Base-by-base conservation (phyloP, 2,797 vertebrate species). In the Taenioides sp. region DNA sequence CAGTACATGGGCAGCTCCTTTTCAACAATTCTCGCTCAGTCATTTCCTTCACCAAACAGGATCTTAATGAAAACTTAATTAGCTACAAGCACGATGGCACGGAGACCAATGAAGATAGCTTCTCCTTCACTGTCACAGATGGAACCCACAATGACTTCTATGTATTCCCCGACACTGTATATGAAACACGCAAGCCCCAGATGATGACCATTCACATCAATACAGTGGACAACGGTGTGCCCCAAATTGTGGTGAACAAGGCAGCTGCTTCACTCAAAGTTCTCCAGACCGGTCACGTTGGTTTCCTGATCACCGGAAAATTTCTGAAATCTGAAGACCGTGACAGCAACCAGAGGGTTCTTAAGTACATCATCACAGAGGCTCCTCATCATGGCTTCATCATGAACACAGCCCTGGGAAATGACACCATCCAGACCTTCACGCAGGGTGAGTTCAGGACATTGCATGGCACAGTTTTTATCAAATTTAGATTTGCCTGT, bases 111-210 rank as follows among this genome's bases (percentile, higher is more conserved):
- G 94, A 96, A 62, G 96, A 96, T 84, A 96, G 94, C 73, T 95
- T 97, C 86, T 97, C 95, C 47, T 95, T 98, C 85, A 96, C 94
- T 11, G 92, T 97, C 78, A 95, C 95, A 1, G 95, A 96, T 71
- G 94, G 95, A 69, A 95, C 93, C 3, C 95, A 97, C 67, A 87
- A 82, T 6, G 93, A 94, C 40, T 96, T 96, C 76, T 96, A 91
- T 22, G 80, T 96, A 68, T 96, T 95, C 69, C 95, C 95, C n/a
- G 86, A 96, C 74, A 94, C 94, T 3, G 86, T 90, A 25, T 92
- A 93, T 59, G 94, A 95, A 84, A 96, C 94, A 18, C 90, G 91
- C 60, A 95, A 93, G 69, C 93, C 95, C 64, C 95, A 97, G 83
- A 91, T 87, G 87, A 94, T 96, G 93, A 93, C 77, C 67, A 95